Conservation (phyloP, 2,888 invertebrate species). For the Camponotus fellah region DNA sequence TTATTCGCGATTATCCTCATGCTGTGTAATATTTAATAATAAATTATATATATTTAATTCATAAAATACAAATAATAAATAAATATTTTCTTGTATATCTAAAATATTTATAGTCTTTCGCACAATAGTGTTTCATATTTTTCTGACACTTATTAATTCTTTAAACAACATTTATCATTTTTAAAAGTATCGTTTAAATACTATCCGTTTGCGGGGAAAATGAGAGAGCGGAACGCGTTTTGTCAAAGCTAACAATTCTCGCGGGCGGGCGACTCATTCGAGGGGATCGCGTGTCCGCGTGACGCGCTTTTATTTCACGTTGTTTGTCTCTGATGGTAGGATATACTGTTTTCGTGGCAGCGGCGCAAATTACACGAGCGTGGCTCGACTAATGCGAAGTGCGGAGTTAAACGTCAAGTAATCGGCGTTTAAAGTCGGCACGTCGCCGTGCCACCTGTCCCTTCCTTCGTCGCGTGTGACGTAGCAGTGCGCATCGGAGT, state of each 20-base stretch:
- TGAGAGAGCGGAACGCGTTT: background rate
- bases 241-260: background rate
- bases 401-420: constrained; percentile 31
- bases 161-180: background rate
- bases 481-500: constrained; percentile 30
- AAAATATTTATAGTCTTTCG: background rate
- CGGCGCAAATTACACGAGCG: constrained; percentile 26
- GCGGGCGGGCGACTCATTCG: background rate
- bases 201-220: background rate
- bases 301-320: background rate
- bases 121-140: background rate
- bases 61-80: background rate
- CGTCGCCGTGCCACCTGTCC: constrained; percentile 46
- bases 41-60: constrained; percentile 20
- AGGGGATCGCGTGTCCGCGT: background rate
- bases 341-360: constrained; percentile 6
- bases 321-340: constrained; percentile 9
- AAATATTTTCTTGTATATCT: background rate
- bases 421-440: constrained; percentile 18
- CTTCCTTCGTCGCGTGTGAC: background rate
- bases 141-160: background rate
- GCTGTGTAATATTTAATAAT: too few species aligned
- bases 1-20: background rate
- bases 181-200: background rate
- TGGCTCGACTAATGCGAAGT: background rate